Evolutionary conservation across 1,140 invertebrate species (phyloP), one percentile per base, ranked within the genome.

Genomic region (Drosophila virilis): DNA sequence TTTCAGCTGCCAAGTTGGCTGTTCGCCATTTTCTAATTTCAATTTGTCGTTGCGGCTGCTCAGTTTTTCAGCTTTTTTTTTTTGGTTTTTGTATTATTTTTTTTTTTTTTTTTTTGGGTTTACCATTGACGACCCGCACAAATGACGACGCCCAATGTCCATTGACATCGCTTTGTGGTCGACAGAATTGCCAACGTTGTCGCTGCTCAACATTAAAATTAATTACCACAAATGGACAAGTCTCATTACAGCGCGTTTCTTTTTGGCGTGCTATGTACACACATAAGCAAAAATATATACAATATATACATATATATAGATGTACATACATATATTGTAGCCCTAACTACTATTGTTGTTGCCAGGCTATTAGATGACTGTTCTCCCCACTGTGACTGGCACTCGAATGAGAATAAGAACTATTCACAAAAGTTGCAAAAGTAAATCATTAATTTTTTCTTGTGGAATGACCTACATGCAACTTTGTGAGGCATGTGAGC

Each of bases 211-310:
- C 84, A 88, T 88, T 88, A 80, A 89, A 89, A 89, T 89, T 80
- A 89, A 89, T 89, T 89, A 89, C 84, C 71, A 80, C 77, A 83
- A 89, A 88, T 83, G 84, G 80, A 80, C 78, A 80, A 73, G 77
- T 74, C 74, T 88, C 74, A 78, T 89, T 80, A 88, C 58, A 58
- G 48, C 57, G 48, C 48, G 42, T 67, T 80, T 74, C 64, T 58
- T 75, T 84, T 40, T 50, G 37, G n/a, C 48, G 32, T 46, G 22
- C 50, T 28, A 17, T 60, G 32, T 55, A 40, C 54, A 73, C 59
- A 35, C 22, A 28, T 28, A 28, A 28, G 22, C 22, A 28, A 5
- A 28, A 33, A 62, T 17, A 58, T 43, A 72, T 43, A 37, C 17
- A 15, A 8, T 33, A 42, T 62, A 35, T 58, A 62, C 28, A 10